phyloP scores from a whole-genome alignment of 2,888 invertebrate genomes.

The Hypselothyrea guttata region DNA sequence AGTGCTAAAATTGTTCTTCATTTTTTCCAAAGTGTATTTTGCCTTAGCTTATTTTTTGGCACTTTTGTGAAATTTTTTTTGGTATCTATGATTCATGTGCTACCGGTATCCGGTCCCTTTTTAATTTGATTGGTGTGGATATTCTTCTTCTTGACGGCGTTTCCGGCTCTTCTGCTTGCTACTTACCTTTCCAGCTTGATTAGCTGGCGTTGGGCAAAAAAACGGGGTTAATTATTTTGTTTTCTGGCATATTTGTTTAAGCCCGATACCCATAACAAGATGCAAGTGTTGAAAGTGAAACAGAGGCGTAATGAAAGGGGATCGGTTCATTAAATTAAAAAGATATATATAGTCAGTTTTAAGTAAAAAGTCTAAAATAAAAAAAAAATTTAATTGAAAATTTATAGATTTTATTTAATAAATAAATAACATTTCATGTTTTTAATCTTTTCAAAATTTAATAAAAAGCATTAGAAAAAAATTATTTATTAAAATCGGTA shows the following conservation, averaged over 20 bases:
- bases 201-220: constrained; percentile 27
- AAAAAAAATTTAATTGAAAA: too few relatives aligned
- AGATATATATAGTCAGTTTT: too few relatives aligned
- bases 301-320: constrained; percentile 31
- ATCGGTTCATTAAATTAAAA: too few relatives aligned
- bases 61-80: constrained; percentile 14
- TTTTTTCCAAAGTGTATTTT: constrained; percentile 10
- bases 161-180: constrained; percentile 55
- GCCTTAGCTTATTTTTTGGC: constrained; percentile 12
- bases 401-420: too few relatives aligned
- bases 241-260: constrained; percentile 61
- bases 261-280: constrained; percentile 18
- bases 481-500: too few relatives aligned
- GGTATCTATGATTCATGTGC: constrained; percentile 57
- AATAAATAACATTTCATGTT: too few relatives aligned
- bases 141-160: constrained; percentile 32
- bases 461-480: too few relatives aligned
- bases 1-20: constrained; percentile 35
- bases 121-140: constrained; percentile 69
- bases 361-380: too few relatives aligned
- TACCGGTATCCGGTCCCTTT: constrained; percentile 51
- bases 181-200: constrained; percentile 61
- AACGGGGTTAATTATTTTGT: constrained; percentile 62
- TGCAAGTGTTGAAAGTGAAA: not conserved
- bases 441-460: too few relatives aligned